Conservation (phyloP, 2,113 vertebrate genomes). For the Ovibos moschatus region DNA sequence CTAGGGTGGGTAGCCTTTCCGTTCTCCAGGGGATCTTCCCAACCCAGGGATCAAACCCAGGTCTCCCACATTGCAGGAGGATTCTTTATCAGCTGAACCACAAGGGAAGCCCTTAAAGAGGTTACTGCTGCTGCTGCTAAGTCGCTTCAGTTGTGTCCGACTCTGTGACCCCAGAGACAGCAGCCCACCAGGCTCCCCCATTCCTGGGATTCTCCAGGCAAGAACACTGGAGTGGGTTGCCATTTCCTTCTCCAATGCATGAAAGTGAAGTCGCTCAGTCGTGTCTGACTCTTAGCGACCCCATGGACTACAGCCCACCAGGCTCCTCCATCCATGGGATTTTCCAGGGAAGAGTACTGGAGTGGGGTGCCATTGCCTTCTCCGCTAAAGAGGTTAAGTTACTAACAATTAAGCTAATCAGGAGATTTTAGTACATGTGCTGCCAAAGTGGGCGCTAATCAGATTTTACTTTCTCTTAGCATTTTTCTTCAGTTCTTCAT, state of each 20-base stretch:
- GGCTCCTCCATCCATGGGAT: background rate
- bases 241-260: too few relatives aligned
- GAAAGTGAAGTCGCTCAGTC: too few relatives aligned
- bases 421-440: background rate
- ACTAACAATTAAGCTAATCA: slow-evolving; percentile 6
- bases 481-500: background rate
- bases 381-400: background rate
- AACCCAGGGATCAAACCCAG: background rate
- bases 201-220: too few relatives aligned
- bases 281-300: accelerated
- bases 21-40: background rate
- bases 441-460: background rate
- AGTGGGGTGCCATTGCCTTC: background rate
- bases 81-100: background rate
- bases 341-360: background rate
- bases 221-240: too few relatives aligned
- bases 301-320: background rate
- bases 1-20: background rate
- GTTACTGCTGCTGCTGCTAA: background rate
- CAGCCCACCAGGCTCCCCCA: too few relatives aligned
- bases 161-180: too few relatives aligned
- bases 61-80: background rate
- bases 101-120: background rate
- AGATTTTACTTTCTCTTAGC: slow-evolving; percentile 2
- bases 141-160: too few relatives aligned